phyloP scores from a whole-genome alignment of 2,797 vertebrate genomes.

The Pygocentrus nattereri region DNA sequence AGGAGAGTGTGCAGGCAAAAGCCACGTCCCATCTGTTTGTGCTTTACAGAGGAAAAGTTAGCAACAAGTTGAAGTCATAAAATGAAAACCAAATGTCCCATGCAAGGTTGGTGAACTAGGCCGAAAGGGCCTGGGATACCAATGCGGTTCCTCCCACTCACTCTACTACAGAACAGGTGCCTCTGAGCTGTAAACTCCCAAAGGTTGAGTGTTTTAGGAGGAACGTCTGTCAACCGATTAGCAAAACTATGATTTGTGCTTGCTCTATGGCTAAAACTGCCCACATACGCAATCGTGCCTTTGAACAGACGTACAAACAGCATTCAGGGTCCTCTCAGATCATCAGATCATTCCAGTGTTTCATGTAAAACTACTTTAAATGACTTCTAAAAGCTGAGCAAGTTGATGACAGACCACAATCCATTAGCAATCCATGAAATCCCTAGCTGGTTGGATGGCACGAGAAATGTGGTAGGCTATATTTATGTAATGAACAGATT shows the following conservation, averaged over 20 bases:
- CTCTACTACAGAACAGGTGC: slow-evolving; percentile 76
- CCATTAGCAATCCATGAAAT: slow-evolving; percentile 48
- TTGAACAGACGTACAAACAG: slow-evolving; percentile 12
- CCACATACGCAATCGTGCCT: background rate
- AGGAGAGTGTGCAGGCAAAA: slow-evolving; percentile 61
- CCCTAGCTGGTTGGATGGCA: slow-evolving; percentile 44
- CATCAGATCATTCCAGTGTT: slow-evolving; percentile 7
- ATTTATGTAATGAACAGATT: slow-evolving; percentile 57
- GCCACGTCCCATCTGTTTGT: slow-evolving; percentile 75
- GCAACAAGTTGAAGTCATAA: slow-evolving; percentile 79
- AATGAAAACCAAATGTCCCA: slow-evolving; percentile 83
- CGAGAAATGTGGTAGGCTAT: slow-evolving; percentile 49
- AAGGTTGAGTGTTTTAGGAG: slow-evolving; percentile 1
- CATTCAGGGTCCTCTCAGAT: slow-evolving; percentile 13
- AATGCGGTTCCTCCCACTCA: slow-evolving; percentile 51
- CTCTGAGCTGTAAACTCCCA: slow-evolving; percentile 58
- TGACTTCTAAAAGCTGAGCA: slow-evolving; percentile 23
- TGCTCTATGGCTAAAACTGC: slow-evolving; percentile 22
- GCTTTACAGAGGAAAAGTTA: slow-evolving; percentile 73
- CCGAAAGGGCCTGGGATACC: slow-evolving; percentile 64
- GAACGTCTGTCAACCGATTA: slow-evolving; percentile 1
- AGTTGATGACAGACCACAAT: slow-evolving; percentile 53
- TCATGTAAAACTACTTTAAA: slow-evolving; percentile 32
- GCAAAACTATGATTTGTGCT: slow-evolving; percentile 14
- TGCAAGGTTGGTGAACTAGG: slow-evolving; percentile 64